Conservation (phyloP, 92 coral and sea anemone species). For the Phenganax marumi region DNA sequence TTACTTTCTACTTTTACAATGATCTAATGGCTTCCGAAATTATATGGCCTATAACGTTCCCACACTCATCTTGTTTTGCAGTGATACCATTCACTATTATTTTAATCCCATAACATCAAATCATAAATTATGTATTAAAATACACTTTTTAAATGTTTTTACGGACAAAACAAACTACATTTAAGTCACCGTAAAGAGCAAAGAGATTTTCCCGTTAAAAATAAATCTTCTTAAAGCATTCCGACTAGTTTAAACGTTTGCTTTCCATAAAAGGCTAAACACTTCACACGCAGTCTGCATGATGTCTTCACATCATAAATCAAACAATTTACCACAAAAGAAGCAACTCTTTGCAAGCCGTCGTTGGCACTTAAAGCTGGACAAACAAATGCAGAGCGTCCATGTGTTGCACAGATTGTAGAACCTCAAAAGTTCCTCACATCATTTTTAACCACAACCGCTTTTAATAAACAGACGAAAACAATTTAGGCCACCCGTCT, state of each 20-base stretch:
- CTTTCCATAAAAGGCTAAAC: constrained; percentile 22
- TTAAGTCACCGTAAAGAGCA: too few species aligned
- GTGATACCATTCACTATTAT: too few species aligned
- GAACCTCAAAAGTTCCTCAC: not conserved
- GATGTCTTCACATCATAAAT: not conserved
- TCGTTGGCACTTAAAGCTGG: constrained; percentile 11
- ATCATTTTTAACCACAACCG: not conserved
- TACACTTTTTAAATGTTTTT: too few species aligned
- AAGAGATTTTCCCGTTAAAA: too few species aligned
- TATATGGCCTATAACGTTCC: too few species aligned
- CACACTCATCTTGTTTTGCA: too few species aligned
- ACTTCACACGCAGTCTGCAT: not conserved
- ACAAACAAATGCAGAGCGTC: not conserved
- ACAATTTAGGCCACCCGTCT: not conserved
- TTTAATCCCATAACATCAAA: too few species aligned
- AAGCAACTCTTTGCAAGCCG: not conserved
- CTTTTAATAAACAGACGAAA: constrained; percentile 1
- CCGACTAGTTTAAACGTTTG: too few species aligned
- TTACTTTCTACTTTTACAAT: not conserved
- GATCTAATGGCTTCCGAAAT: too few species aligned
- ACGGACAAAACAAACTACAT: too few species aligned
- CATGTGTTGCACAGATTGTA: constrained; percentile 17
- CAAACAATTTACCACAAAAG: not conserved
- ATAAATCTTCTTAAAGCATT: too few species aligned
- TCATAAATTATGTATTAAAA: too few species aligned